Conservation (phyloP, 2,113 vertebrate species). For the Tichodroma muraria region DNA sequence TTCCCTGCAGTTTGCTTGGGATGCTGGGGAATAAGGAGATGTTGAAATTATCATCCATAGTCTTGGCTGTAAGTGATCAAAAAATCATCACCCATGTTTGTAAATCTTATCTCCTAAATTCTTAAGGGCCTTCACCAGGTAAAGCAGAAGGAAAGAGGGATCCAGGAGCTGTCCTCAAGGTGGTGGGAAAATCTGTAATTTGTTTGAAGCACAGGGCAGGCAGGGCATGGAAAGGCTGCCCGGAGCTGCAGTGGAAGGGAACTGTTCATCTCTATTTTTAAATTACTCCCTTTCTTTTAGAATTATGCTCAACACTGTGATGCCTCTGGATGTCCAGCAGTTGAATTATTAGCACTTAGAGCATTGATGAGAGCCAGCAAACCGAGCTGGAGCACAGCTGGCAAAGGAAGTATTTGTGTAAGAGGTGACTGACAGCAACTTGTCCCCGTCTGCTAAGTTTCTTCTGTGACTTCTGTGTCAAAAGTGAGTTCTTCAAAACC, state of each 20-base stretch:
- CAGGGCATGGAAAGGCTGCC: background rate
- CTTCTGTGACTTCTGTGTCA: conserved; percentile 40
- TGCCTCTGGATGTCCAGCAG: background rate
- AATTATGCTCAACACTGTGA: background rate
- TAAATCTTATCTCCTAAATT: background rate
- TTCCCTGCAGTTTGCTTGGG: background rate
- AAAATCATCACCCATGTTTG: background rate
- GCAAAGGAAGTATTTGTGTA: background rate
- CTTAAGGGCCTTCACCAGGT: background rate
- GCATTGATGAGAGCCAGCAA: background rate
- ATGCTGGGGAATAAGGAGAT: background rate
- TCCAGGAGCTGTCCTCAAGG: background rate
- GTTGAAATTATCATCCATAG: background rate
- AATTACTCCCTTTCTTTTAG: background rate
- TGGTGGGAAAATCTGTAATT: background rate
- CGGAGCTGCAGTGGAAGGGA: background rate
- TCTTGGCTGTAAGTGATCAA: background rate
- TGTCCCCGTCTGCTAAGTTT: background rate
- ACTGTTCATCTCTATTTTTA: background rate
- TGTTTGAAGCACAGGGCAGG: background rate
- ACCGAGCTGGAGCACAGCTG: background rate
- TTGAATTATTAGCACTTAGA: background rate
- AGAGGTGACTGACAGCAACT: background rate
- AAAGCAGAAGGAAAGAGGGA: background rate
- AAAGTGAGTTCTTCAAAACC: background rate